These are phyloP conservation scores for Heliocidaris erythrogramma DNA, from an alignment of 35 echinoderm and acorn worm species.

Conservation along the genomic window DNA sequence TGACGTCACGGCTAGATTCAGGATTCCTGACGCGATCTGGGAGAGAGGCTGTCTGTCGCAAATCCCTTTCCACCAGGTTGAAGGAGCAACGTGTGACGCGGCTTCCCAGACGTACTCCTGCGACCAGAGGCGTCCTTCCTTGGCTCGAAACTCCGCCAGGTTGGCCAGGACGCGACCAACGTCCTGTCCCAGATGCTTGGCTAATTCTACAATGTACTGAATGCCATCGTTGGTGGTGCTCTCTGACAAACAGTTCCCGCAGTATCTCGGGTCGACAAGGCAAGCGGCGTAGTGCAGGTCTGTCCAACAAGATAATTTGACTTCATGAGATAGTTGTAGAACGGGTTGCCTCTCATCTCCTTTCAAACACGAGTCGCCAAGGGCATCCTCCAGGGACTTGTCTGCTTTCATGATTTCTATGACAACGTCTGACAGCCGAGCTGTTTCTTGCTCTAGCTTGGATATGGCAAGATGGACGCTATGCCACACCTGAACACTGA, in stretches of 20 bases:
- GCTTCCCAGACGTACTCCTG: conserved; percentile 43
- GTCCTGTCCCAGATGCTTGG: neutral
- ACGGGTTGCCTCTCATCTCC: neutral
- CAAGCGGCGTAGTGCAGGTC: conserved; percentile 13
- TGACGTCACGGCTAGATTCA: neutral
- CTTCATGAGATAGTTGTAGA: neutral
- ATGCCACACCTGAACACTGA: neutral
- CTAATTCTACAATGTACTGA: conserved; percentile 32
- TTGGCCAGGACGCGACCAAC: conserved; percentile 27
- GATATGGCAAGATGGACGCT: neutral
- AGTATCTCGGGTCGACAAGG: conserved; percentile 35
- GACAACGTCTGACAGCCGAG: conserved; percentile 17
- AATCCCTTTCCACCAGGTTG: conserved; percentile 49
- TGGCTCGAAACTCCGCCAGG: conserved; percentile 12
- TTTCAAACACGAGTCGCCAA: neutral
- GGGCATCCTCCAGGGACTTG: neutral
- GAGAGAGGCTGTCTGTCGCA: conserved; percentile 37
- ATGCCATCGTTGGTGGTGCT: conserved; percentile 39
- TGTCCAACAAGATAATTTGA: neutral
- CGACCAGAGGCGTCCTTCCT: conserved; percentile 39
- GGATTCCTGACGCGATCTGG: neutral
- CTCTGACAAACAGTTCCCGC: conserved; percentile 16
- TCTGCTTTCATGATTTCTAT: neutral
- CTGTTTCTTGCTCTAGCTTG: neutral
- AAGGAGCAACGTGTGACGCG: conserved; percentile 5